A percentile compares a stretch with the other conserved stretches of the same genome.
These are phyloP conservation scores for Chrysocyon brachyurus DNA, from an alignment of 2,797 vertebrate genomes.

Conservation along the genomic window DNA sequence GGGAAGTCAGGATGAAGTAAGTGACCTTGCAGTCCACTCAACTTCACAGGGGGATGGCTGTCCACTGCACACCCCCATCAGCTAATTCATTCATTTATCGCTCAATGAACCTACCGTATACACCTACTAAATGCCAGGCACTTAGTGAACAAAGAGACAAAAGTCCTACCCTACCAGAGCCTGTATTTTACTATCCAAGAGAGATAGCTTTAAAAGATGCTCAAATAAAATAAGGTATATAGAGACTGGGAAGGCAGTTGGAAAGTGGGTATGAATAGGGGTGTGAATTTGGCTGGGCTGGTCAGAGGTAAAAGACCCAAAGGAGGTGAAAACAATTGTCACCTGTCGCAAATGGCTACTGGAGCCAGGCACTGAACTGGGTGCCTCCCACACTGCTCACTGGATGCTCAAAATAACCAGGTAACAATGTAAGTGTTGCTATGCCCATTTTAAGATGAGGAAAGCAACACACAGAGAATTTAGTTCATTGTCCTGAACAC, in stretches of 20 bases:
- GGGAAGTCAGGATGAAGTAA: not conserved
- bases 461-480: not conserved
- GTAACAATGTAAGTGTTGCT: not conserved
- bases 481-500: not conserved
- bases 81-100: not conserved
- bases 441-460: not conserved
- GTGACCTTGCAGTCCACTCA: not conserved
- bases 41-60: accelerated
- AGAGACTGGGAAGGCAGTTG: not conserved
- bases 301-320: not conserved
- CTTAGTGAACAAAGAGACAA: not conserved
- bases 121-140: not conserved
- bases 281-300: not conserved
- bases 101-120: not conserved
- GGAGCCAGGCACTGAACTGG: not conserved
- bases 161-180: not conserved
- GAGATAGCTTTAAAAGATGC: not conserved
- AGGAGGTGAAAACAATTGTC: not conserved
- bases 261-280: not conserved
- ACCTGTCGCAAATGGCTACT: not conserved
- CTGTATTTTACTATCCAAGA: slow-evolving; percentile 11
- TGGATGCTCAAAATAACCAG: not conserved
- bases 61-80: not conserved
- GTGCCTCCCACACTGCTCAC: not conserved
- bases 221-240: not conserved